Conservation (phyloP, 92 coral and sea anemone species). For the Metridium senile region DNA sequence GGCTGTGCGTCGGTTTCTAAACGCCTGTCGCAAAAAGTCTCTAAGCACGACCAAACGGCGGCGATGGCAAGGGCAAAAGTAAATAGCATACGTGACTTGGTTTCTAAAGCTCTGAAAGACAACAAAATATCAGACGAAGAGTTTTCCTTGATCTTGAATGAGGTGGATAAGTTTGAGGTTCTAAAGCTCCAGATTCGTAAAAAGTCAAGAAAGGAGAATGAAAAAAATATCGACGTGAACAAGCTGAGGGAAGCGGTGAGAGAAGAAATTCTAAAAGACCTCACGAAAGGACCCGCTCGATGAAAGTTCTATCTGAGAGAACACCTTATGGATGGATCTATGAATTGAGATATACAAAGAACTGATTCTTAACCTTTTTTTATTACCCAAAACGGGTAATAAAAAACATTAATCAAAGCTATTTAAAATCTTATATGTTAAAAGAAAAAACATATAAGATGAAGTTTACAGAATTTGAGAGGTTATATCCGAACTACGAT, state of each 20-base stretch:
- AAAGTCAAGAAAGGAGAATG: conserved; percentile 30
- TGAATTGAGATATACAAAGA: too few species aligned
- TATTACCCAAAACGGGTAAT: too few species aligned
- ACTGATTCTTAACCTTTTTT: too few species aligned
- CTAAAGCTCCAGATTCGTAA: conserved; percentile 29
- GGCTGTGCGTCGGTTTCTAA: conserved; percentile 46
- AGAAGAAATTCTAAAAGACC: conserved; percentile 18
- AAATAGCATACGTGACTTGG: conserved; percentile 42
- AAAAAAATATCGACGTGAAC: conserved; percentile 18
- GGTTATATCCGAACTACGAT: too few species aligned
- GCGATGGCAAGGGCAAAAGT: conserved; percentile 45
- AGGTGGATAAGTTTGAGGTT: conserved; percentile 33
- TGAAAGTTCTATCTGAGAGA: neutral
- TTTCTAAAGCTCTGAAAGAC: conserved; percentile 47
- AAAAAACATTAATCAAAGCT: too few species aligned
- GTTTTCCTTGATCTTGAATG: conserved; percentile 37
- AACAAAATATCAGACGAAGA: conserved; percentile 38
- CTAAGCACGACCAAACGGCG: conserved; percentile 53
- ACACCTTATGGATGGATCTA: conserved; percentile 2
- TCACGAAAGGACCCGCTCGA: conserved; percentile 3
- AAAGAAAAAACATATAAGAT: too few species aligned
- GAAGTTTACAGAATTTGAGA: too few species aligned
- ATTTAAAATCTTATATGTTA: too few species aligned
- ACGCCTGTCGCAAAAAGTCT: conserved; percentile 44
- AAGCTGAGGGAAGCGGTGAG: conserved; percentile 24